Percentiles rank a stretch among this genome's conserved stretches.
Conservation (phyloP, 1,140 invertebrate species). For the Leptopilina clavipes region DNA sequence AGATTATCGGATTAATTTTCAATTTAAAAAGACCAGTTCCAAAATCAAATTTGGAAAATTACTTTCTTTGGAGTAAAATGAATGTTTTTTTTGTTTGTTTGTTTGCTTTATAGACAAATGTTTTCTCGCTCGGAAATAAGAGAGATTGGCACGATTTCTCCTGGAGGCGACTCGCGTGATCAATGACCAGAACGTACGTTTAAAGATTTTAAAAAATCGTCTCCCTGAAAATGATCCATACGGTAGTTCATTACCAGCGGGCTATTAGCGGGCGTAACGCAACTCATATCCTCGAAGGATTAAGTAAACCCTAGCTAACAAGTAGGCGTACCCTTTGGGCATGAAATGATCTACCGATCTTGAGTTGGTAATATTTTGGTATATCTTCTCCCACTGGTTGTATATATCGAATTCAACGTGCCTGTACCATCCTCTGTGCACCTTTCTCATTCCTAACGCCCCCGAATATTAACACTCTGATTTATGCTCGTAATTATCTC, state of each 20-base stretch:
- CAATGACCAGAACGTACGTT: neutral
- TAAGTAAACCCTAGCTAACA: slow-evolving; percentile 72
- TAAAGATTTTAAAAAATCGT: slow-evolving; percentile 36
- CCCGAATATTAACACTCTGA: slow-evolving; percentile 74
- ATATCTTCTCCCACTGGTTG: slow-evolving; percentile 51
- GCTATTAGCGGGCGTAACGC: slow-evolving; percentile 74
- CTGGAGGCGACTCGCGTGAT: neutral
- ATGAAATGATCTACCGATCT: slow-evolving; percentile 72
- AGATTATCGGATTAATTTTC: no score
- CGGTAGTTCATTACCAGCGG: slow-evolving; percentile 72
- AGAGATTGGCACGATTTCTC: neutral
- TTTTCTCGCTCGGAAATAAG: slow-evolving; percentile 20
- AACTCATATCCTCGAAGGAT: slow-evolving; percentile 64
- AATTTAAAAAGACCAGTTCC: no score
- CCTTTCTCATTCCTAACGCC: slow-evolving; percentile 63
- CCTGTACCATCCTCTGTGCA: slow-evolving; percentile 26
- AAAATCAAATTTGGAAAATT: no score
- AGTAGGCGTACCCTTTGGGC: slow-evolving; percentile 70
- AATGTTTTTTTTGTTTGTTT: no score
- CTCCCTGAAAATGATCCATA: slow-evolving; percentile 47
- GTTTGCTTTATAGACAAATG: slow-evolving; percentile 5
- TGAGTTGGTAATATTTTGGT: slow-evolving; percentile 64
- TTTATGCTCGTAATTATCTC: slow-evolving; percentile 75
- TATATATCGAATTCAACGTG: slow-evolving; percentile 39
- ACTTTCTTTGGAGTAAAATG: no score